These are phyloP conservation scores for Propithecus coquereli DNA, from an alignment of 2,113 vertebrate genomes.

Conservation along the genomic window DNA sequence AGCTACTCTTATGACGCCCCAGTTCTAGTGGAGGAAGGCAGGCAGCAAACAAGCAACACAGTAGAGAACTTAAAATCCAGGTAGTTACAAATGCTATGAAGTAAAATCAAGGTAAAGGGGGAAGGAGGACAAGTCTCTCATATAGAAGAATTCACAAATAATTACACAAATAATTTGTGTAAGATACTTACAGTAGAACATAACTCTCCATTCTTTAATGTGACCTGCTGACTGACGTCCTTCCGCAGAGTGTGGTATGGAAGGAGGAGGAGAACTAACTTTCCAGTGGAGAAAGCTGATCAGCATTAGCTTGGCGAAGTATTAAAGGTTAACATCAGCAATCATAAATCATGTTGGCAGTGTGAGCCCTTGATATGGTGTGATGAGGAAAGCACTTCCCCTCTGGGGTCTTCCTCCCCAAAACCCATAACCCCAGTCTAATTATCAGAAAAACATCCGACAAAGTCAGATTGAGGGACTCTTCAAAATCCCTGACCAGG, in stretches of 20 bases:
- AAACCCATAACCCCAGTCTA: not conserved
- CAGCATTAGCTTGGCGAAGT: no score
- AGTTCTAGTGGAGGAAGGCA: not conserved
- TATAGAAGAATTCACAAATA: not conserved
- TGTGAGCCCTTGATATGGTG: not conserved
- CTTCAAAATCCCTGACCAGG: not conserved
- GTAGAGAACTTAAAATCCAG: not conserved
- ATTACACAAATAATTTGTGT: not conserved
- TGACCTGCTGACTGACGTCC: not conserved
- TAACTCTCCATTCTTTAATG: not conserved
- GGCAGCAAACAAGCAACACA: not conserved
- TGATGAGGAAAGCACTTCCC: not conserved
- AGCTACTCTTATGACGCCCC: not conserved
- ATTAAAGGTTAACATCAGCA: fast-evolving
- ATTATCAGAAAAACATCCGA: not conserved
- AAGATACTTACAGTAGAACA: not conserved
- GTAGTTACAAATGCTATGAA: not conserved
- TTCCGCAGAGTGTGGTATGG: not conserved
- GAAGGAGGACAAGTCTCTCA: not conserved
- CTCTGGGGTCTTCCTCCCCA: not conserved
- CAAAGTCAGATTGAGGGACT: not conserved
- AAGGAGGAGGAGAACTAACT: not conserved
- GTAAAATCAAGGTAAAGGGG: not conserved
- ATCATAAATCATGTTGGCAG: not conserved
- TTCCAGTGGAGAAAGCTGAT: not conserved